A percentile compares a stretch with the other conserved stretches of the same genome.
Evolutionary conservation across 2,888 invertebrate genomes (phyloP).

Genomic region (Proisotoma minuta): DNA sequence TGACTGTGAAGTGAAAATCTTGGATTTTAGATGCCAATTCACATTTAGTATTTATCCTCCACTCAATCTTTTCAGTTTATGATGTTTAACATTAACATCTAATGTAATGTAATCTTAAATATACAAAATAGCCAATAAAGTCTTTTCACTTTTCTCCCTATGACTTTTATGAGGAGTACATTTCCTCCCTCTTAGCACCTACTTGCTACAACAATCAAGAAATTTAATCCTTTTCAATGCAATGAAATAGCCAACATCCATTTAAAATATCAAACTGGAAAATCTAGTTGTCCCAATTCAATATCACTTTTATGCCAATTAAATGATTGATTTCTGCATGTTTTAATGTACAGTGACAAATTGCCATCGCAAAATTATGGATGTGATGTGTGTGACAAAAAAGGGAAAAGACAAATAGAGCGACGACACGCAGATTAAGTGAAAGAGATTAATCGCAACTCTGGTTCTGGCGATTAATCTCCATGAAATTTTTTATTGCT

Average conservation of each 20-base stretch:
- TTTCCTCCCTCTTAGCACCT: conserved; percentile 44
- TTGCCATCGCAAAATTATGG: too few relatives aligned
- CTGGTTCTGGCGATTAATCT: conserved; percentile 14
- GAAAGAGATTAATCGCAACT: conserved; percentile 17
- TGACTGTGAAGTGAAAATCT: background rate
- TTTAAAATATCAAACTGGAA: too few relatives aligned
- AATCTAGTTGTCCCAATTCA: too few relatives aligned
- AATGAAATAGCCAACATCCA: conserved; percentile 3
- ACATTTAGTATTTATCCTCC: background rate
- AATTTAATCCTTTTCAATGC: conserved; percentile 10
- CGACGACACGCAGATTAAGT: conserved; percentile 15
- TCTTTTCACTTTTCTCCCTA: conserved; percentile 1
- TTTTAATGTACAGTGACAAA: too few relatives aligned
- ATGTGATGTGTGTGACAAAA: too few relatives aligned
- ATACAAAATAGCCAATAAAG: conserved; percentile 1
- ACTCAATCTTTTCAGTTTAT: background rate
- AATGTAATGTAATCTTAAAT: conserved; percentile 1
- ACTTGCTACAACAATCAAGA: conserved; percentile 31
- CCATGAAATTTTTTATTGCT: conserved; percentile 12
- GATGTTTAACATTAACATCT: background rate
- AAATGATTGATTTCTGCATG: too few relatives aligned
- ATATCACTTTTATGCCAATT: too few relatives aligned
- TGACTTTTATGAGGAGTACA: background rate
- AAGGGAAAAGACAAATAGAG: conserved; percentile 1
- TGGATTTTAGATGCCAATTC: background rate